Conservation (phyloP, 2,888 invertebrate species). For the Lymantria dispar region DNA sequence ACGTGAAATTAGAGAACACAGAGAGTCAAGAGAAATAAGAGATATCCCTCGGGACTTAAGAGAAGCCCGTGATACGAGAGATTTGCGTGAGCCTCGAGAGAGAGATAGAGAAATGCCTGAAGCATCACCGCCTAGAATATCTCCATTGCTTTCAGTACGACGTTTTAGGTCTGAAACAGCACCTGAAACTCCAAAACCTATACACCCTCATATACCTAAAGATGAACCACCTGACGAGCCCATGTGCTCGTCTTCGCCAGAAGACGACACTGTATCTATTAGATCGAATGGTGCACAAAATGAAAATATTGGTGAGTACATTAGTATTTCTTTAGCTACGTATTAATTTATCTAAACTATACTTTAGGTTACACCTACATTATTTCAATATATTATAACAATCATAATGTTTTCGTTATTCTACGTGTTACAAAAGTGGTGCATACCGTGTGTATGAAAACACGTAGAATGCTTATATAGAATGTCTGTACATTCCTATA, state of each 20-base stretch:
- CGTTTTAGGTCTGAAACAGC: slow-evolving; percentile 69
- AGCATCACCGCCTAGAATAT: slow-evolving; percentile 74
- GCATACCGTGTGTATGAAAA: too few relatives aligned
- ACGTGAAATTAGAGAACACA: slow-evolving; percentile 48
- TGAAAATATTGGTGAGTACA: slow-evolving; percentile 76
- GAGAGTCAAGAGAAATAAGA: slow-evolving; percentile 55
- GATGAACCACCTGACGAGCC: slow-evolving; percentile 79
- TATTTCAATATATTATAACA: too few relatives aligned
- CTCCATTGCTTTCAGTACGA: slow-evolving; percentile 72
- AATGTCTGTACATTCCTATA: too few relatives aligned
- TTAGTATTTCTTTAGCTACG: background rate
- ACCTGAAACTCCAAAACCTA: slow-evolving; percentile 59
- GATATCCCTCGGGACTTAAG: slow-evolving; percentile 46
- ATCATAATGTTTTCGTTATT: too few relatives aligned
- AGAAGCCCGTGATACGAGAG: slow-evolving; percentile 39
- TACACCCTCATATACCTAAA: slow-evolving; percentile 79
- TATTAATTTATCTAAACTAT: too few relatives aligned
- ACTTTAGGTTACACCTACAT: too few relatives aligned
- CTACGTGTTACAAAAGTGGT: too few relatives aligned
- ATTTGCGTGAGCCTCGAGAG: slow-evolving; percentile 49
- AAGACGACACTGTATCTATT: slow-evolving; percentile 82
- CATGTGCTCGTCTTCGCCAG: slow-evolving; percentile 80
- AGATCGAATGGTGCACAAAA: slow-evolving; percentile 79
- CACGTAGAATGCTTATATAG: too few relatives aligned
- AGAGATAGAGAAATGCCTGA: slow-evolving; percentile 69